Percentiles rank a stretch among this genome's conserved stretches.
Evolutionary conservation across 2,888 invertebrate species (phyloP).

Genomic region (Drosophila nr. perissopoda): DNA sequence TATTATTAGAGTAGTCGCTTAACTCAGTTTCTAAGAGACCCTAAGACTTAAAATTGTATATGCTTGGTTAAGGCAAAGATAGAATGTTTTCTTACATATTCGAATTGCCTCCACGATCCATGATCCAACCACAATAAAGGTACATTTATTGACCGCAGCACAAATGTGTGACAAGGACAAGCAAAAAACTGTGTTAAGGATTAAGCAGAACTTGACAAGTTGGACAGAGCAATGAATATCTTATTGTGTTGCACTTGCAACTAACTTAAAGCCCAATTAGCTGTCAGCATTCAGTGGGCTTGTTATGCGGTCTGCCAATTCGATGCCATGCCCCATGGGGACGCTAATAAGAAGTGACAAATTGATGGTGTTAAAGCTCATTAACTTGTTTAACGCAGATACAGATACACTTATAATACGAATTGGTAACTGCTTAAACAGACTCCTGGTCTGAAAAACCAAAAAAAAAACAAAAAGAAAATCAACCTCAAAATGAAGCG

Average conservation of each 20-base stretch:
- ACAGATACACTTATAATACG: slow-evolving; percentile 30
- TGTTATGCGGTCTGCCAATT: slow-evolving; percentile 15
- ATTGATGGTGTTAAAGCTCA: slow-evolving; percentile 84
- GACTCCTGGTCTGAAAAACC: slow-evolving; percentile 32
- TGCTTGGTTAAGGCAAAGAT: background rate
- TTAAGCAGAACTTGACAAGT: slow-evolving; percentile 4
- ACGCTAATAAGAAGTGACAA: slow-evolving; percentile 83
- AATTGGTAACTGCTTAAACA: slow-evolving; percentile 35
- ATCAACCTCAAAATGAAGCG: slow-evolving; percentile 70
- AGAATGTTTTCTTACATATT: background rate
- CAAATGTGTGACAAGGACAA: background rate
- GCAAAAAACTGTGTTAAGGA: background rate
- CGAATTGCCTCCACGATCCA: background rate
- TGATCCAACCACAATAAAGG: background rate
- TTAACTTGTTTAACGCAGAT: slow-evolving; percentile 74
- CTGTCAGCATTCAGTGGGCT: slow-evolving; percentile 26
- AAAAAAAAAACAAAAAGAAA: slow-evolving; percentile 40
- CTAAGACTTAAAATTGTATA: background rate
- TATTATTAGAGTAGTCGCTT: background rate
- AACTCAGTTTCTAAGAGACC: background rate
- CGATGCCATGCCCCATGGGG: slow-evolving; percentile 45
- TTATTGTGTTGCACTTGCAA: slow-evolving; percentile 27
- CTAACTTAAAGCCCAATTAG: slow-evolving; percentile 39
- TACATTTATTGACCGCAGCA: background rate
- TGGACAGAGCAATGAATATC: slow-evolving; percentile 3